Evolutionary conservation across 2,888 invertebrate genomes (phyloP).

Genomic region (Limenitis camilla): DNA sequence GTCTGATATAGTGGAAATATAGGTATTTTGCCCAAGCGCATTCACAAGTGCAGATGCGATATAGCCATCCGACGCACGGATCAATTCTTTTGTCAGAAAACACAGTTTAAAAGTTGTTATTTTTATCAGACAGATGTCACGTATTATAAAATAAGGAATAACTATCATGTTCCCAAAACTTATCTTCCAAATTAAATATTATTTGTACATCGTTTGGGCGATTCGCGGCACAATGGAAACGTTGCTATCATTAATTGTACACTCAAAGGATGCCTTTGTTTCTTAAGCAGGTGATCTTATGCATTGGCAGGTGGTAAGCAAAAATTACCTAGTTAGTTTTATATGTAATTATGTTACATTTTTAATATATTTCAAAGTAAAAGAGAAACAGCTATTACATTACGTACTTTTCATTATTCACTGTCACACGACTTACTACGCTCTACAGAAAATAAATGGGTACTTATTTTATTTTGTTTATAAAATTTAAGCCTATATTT

Average conservation of each 20-base stretch:
- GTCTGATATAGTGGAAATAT: too few relatives aligned
- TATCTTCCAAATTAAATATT: background rate
- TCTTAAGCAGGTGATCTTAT: constrained; percentile 53
- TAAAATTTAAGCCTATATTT: too few relatives aligned
- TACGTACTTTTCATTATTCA: background rate
- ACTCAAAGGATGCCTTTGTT: constrained; percentile 18
- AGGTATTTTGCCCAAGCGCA: too few relatives aligned
- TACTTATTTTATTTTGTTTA: too few relatives aligned
- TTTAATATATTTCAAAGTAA: constrained; percentile 25
- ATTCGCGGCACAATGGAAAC: constrained; percentile 20
- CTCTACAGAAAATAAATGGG: too few relatives aligned
- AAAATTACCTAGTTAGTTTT: constrained; percentile 42
- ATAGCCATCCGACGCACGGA: too few relatives aligned
- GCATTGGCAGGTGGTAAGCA: constrained; percentile 50
- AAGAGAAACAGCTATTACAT: background rate
- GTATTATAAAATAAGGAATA: too few relatives aligned
- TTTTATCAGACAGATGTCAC: too few relatives aligned
- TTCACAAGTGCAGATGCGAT: too few relatives aligned
- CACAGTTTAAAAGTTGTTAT: too few relatives aligned
- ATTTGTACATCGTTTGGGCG: background rate
- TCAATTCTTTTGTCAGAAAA: too few relatives aligned
- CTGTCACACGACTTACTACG: background rate
- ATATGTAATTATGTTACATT: constrained; percentile 11
- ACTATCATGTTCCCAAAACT: background rate
- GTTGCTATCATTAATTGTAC: constrained; percentile 13